Evolutionary conservation across 30 jellyfish, hydroid and myxozoan species (phyloP).

Genomic region (Pelagia noctiluca): DNA sequence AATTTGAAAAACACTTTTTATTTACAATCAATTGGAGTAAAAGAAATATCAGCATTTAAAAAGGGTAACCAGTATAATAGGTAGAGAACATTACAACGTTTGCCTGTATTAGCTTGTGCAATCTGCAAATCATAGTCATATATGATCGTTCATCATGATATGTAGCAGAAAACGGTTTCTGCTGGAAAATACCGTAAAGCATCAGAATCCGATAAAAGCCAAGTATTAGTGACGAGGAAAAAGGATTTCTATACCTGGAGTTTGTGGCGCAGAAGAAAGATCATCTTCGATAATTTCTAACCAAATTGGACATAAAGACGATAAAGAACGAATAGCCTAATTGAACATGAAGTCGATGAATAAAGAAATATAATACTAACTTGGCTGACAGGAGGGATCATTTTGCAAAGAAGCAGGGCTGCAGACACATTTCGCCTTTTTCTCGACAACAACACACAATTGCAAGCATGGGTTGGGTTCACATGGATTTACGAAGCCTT

Average conservation of each 20-base stretch:
- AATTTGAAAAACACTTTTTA: not conserved
- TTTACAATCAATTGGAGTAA: not conserved
- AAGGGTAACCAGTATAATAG: not conserved
- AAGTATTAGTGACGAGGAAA: not conserved
- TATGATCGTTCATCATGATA: too few species aligned
- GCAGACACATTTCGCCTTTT: slow-evolving; percentile 35
- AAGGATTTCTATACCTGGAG: not conserved
- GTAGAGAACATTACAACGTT: not conserved
- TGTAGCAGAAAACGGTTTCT: too few species aligned
- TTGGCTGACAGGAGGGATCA: slow-evolving; percentile 17
- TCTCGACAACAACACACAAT: slow-evolving; percentile 59
- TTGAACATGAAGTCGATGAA: not conserved
- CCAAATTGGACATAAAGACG: not conserved
- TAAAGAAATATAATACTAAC: slow-evolving; percentile 20
- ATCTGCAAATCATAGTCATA: too few species aligned
- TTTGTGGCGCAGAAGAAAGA: not conserved
- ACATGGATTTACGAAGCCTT: slow-evolving; percentile 62
- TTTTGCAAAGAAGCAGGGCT: not conserved
- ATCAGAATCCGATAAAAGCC: not conserved
- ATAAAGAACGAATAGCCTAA: not conserved
- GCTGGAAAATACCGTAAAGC: too few species aligned
- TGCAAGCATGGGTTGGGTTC: slow-evolving; percentile 32
- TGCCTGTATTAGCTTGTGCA: too few species aligned
- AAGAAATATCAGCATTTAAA: not conserved
- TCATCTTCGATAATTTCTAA: not conserved